Percentiles rank a stretch among this genome's conserved stretches.
Evolutionary conservation across 2,113 vertebrate genomes (phyloP).

Genomic region (Poeciliopsis prolifica): DNA sequence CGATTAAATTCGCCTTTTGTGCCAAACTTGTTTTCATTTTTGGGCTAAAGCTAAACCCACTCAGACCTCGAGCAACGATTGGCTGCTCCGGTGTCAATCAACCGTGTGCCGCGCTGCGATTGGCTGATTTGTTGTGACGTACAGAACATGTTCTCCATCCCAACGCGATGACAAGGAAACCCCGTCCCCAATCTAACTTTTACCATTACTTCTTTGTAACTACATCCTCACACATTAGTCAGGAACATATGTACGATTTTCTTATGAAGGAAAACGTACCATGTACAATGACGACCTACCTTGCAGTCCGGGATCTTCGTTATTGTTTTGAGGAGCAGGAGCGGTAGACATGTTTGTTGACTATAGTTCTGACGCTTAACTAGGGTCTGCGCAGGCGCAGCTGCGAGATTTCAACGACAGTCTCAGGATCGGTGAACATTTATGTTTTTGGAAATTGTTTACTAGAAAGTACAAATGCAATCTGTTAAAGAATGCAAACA

Average conservation of each 20-base stretch:
- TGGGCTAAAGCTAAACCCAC: constrained; percentile 55
- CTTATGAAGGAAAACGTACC: neutral
- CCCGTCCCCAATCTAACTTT: constrained; percentile 61
- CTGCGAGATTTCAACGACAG: neutral
- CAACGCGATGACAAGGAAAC: constrained; percentile 70
- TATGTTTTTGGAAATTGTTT: neutral
- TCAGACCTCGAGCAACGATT: constrained; percentile 29
- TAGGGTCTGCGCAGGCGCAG: constrained; percentile 65
- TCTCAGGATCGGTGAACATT: neutral
- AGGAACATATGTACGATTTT: accelerated
- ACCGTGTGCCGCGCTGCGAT: constrained; percentile 25
- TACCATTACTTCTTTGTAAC: constrained; percentile 54
- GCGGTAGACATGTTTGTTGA: constrained; percentile 83
- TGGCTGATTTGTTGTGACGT: constrained; percentile 52
- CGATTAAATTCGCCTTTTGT: constrained; percentile 53
- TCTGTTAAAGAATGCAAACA: neutral
- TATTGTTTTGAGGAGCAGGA: constrained; percentile 80
- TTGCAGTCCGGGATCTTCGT: constrained; percentile 80
- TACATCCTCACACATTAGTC: too few species aligned
- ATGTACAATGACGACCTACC: constrained; percentile 62
- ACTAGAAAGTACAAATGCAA: neutral
- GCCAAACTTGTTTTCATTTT: constrained; percentile 79
- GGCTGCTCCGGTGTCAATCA: constrained; percentile 63
- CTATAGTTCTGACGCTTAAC: constrained; percentile 70
- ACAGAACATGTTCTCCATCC: constrained; percentile 44